Evolutionary conservation across 92 coral and sea anemone species (phyloP), one percentile per base, ranked within the genome.

Genomic region (Heteractis magnifica): DNA sequence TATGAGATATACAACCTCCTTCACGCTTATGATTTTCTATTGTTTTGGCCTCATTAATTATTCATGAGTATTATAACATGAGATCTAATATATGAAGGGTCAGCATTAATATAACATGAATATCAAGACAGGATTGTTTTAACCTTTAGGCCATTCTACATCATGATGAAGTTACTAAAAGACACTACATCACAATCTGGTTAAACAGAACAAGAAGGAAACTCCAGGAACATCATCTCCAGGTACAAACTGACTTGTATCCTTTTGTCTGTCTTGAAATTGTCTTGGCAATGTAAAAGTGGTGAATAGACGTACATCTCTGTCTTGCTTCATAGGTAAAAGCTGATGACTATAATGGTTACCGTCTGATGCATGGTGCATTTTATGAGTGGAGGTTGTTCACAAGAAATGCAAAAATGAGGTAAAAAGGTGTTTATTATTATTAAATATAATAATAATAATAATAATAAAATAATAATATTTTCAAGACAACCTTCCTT

Each of bases 121-220:
- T 10, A 10, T 77, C 8, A 14, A 16, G 7, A 12, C 18, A 48
- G 3, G 4, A 16, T 58, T 18, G 12, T 56, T 20, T 14, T 19
- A 1, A 53, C 0, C 18, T 80, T 23, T 51, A 91, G 94, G 94
- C 94, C 41, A 91, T 91, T 85, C 91, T 91, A n/a, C 94, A 91
- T 52, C 88, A 91, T 71, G 94, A 91, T 68, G 73, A 87, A 60
- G 82, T 82, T 6, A 19, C 83, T 1, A 91, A 88, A 81, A 82
- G 84, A 56, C 83, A 80, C 9, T 88, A 50, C 56, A n/a, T 88
- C 77, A 84, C 56, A 12, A 59, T 50, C 56, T 91, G 94, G 94
- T 48, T 50, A 51, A 82, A 75, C 53, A 79, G 78, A 71, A 83
- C 92, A 44, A 74, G 89, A 34, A 62, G 83, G 56, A 64, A 75